Percentiles rank a stretch among this genome's conserved stretches.
Conservation (phyloP, 2,888 invertebrate species). For the Scaptomyza tumidula region DNA sequence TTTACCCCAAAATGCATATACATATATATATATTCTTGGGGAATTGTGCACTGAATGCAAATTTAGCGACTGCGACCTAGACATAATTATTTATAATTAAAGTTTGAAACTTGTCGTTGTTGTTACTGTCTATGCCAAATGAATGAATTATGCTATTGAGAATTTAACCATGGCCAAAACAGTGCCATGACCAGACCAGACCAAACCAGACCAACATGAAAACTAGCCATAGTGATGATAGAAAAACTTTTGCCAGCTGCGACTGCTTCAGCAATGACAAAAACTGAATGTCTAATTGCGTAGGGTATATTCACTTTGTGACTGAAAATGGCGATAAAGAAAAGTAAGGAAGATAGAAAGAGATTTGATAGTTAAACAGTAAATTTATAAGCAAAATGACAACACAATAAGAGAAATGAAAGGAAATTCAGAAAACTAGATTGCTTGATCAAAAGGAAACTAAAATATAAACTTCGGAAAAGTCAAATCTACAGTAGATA, state of each 20-base stretch:
- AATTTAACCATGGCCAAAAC: constrained; percentile 11
- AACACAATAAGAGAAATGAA: no score
- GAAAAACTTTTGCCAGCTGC: constrained; percentile 21
- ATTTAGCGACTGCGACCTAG: constrained; percentile 10
- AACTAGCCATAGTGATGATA: constrained; percentile 5
- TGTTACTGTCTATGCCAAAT: constrained; percentile 21
- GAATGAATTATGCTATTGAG: constrained; percentile 37
- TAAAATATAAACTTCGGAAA: no score
- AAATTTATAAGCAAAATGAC: no score
- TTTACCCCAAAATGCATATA: not conserved
- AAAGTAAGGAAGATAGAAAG: not conserved
- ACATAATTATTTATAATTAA: constrained; percentile 66
- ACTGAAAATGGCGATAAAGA: not conserved
- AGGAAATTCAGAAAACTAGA: no score
- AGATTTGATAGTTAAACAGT: no score
- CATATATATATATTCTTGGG: constrained; percentile 6
- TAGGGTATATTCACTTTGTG: not conserved
- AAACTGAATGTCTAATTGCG: no score
- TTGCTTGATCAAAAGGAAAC: no score
- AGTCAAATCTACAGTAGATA: no score
- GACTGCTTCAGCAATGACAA: not conserved
- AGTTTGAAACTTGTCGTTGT: constrained; percentile 28
- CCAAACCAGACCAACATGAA: not conserved
- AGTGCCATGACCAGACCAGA: constrained; percentile 7
- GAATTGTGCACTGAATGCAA: constrained; percentile 10